phyloP scores from a whole-genome alignment of 2,888 invertebrate species.

The Antitype chi region DNA sequence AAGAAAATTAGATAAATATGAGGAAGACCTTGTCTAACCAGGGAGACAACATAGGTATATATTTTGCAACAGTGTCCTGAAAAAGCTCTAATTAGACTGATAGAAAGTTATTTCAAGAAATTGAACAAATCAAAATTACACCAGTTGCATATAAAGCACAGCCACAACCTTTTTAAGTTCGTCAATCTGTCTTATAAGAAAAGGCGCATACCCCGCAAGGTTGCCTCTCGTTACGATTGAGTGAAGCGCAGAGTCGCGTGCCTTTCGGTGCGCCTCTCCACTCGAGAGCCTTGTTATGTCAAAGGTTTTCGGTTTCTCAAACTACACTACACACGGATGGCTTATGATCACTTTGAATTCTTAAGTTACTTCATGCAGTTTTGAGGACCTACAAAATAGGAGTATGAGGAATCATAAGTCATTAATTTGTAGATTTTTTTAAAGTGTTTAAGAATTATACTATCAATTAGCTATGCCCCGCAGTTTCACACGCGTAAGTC shows the following conservation, averaged over 20 bases:
- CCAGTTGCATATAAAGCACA: slow-evolving; percentile 2
- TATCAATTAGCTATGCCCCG: neutral
- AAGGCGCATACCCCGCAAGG: slow-evolving; percentile 16
- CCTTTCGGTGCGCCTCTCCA: slow-evolving; percentile 15
- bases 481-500: too few species aligned
- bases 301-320: slow-evolving; percentile 43
- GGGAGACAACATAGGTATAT: neutral
- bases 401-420: too few species aligned
- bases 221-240: slow-evolving; percentile 42
- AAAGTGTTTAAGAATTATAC: neutral
- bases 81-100: neutral
- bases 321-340: slow-evolving; percentile 24
- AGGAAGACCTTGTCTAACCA: neutral
- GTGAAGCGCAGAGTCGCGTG: slow-evolving; percentile 25
- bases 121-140: neutral
- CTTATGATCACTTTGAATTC: slow-evolving; percentile 17
- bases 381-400: too few species aligned
- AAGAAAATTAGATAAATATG: too few species aligned
- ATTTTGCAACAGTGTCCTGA: too few species aligned
- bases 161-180: slow-evolving; percentile 6
- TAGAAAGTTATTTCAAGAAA: neutral
- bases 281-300: slow-evolving; percentile 48
- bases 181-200: slow-evolving; percentile 14
- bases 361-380: neutral
- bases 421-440: neutral